A percentile compares a stretch with the other conserved stretches of the same genome.
These are phyloP conservation scores for Diorhabda elongata DNA, from an alignment of 1,140 invertebrate species.

Conservation along the genomic window DNA sequence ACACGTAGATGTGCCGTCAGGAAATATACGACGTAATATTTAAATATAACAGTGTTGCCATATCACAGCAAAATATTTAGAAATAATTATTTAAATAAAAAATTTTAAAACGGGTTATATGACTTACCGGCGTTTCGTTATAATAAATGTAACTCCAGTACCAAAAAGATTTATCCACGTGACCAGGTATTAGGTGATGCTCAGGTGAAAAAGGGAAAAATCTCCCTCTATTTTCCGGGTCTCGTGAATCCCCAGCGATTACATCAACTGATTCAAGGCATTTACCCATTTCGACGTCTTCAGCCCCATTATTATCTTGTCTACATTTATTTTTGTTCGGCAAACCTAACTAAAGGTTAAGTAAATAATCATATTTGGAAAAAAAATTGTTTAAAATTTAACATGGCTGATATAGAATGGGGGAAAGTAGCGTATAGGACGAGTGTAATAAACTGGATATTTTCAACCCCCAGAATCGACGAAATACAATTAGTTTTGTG, in stretches of 20 bases:
- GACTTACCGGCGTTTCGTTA: constrained; percentile 69
- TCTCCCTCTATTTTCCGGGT: constrained; percentile 74
- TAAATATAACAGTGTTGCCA: too few relatives aligned
- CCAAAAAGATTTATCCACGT: constrained; percentile 78
- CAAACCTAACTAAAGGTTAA: constrained; percentile 47
- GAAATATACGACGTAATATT: too few relatives aligned
- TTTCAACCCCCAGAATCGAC: too few relatives aligned
- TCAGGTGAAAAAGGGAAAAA: constrained; percentile 93
- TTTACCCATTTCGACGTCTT: constrained; percentile 92
- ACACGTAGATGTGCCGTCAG: too few relatives aligned
- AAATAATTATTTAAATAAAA: too few relatives aligned
- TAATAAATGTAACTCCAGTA: constrained; percentile 95
- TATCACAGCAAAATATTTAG: too few relatives aligned
- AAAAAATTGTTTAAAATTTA: too few relatives aligned
- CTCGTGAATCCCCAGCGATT: constrained; percentile 78
- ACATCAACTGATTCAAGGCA: constrained; percentile 86
- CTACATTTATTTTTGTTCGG: constrained; percentile 66
- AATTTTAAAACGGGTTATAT: too few relatives aligned
- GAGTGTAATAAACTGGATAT: too few relatives aligned
- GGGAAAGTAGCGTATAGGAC: too few relatives aligned
- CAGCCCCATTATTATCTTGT: constrained; percentile 68
- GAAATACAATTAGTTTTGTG: too few relatives aligned
- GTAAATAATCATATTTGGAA: neutral
- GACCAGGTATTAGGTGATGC: constrained; percentile 82
- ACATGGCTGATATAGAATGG: too few relatives aligned